Conservation (phyloP, 30 jellyfish, hydroid and myxozoan genomes). For the Hydra vulgaris region DNA sequence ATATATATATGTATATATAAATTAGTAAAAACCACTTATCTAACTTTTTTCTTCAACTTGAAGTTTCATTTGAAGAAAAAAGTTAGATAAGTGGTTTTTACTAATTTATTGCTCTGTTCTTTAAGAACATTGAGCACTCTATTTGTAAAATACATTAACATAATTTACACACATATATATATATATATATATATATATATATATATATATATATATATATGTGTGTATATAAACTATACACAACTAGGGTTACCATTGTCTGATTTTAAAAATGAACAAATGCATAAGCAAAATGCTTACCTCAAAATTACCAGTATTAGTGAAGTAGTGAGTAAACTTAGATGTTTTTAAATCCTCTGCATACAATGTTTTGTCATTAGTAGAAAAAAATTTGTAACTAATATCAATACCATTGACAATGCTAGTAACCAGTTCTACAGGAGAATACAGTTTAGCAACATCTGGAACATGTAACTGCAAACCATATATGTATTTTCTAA, state of each 20-base stretch:
- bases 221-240: too few species aligned
- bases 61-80: too few species aligned
- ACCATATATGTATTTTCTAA: conserved; percentile 63
- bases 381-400: conserved; percentile 2
- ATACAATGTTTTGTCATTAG: conserved; percentile 1
- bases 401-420: conserved; percentile 17
- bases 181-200: conserved; percentile 13
- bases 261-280: background rate
- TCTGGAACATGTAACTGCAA: conserved; percentile 8
- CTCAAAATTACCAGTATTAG: conserved; percentile 37
- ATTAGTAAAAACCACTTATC: too few species aligned
- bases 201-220: too few species aligned
- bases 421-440: background rate
- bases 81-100: too few species aligned
- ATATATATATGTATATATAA: background rate
- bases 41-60: too few species aligned
- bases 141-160: too few species aligned
- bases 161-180: too few species aligned
- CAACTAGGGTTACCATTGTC: too few species aligned
- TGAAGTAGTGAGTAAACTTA: background rate
- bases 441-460: background rate
- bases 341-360: conserved; percentile 2
- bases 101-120: too few species aligned
- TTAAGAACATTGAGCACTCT: too few species aligned
- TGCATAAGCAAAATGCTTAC: conserved; percentile 10